Percentiles rank a stretch among this genome's conserved stretches.
Evolutionary conservation across 2,888 invertebrate species (phyloP).

Genomic region (Zelleria hepariella): DNA sequence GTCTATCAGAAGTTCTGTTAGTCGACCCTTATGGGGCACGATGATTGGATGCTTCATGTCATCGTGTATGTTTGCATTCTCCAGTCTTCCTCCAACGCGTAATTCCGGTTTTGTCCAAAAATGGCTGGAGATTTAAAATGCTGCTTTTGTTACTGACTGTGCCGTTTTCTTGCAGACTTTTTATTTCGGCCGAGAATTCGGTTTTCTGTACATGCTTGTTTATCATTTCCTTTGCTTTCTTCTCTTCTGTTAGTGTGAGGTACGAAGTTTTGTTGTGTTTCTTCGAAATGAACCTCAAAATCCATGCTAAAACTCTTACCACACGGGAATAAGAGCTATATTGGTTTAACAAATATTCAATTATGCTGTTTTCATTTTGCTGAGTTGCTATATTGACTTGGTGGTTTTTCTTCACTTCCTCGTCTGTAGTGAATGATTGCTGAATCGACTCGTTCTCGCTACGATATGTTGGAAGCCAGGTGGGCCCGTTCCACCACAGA

Average conservation of each 20-base stretch:
- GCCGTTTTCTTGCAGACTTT: background rate
- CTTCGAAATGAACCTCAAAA: background rate
- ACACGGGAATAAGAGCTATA: background rate
- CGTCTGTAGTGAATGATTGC: background rate
- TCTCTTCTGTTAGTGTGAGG: background rate
- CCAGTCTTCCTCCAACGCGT: conserved; percentile 2
- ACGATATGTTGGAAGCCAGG: too few species aligned
- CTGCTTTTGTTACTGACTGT: background rate
- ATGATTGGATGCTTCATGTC: conserved; percentile 6
- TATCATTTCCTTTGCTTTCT: background rate
- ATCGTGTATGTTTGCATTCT: background rate
- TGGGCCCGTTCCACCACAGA: conserved; percentile 4
- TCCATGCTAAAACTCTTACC: background rate
- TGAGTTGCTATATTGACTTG: background rate
- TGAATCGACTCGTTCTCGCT: background rate
- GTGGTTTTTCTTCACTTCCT: background rate
- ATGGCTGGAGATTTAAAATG: background rate
- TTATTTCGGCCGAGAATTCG: background rate
- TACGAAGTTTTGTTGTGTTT: background rate
- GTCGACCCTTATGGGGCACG: background rate
- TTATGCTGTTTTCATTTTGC: background rate
- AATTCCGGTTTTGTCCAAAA: background rate
- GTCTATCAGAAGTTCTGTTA: conserved; percentile 3
- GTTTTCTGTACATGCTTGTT: background rate
- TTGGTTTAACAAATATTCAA: background rate